Evolutionary conservation across 2,888 invertebrate species (phyloP), one percentile per base, ranked within the genome.

Genomic region (Augochlorella aurata): DNA sequence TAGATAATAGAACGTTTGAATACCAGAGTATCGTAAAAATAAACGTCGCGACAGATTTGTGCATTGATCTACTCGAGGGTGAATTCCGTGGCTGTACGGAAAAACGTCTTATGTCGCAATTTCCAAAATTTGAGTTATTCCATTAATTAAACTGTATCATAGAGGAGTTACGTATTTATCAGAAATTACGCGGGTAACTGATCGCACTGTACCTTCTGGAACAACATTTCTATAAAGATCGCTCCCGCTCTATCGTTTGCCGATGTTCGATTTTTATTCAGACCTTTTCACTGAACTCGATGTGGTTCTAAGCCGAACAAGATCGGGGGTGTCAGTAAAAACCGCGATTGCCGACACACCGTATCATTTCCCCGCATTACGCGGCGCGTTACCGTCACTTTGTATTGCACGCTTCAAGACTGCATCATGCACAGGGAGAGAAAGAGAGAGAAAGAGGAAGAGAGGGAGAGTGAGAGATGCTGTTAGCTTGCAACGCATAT

Each of bases 291-390:
- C 21, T 61, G 7, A 16, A 14, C 2, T 50, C 50, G 29, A 29
- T 29, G 12, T 14, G 24, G 8, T 29, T 29, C 16, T 7, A 29
- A 14, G 14, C 58, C 12, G 16, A 8, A 14, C 16, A 9, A 29
- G 14, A 16, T 24, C 29, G 61, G 24, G 61, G 61, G 61, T 61
- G 61, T 29, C 14, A 16, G 29, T 29, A 24, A 29, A 29, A 61
- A 61, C 29, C 66, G 49, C 21, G 14, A 58, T 21, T 12, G 54
- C 54, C 21, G 21, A 21, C 24, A 5, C 21, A n/a, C 61, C 50
- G 50, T 68, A 72, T 72, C 78, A 80, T 80, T 52, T 79, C 45
- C 47, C 68, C 68, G 73, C 69, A 73, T 79, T 80, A 81, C 73
- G 69, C 74, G 74, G 14, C 14, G 29, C 66, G 44, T 72, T 81